phyloP scores from a whole-genome alignment of 2,113 vertebrate genomes.

The Lanius collurio region DNA sequence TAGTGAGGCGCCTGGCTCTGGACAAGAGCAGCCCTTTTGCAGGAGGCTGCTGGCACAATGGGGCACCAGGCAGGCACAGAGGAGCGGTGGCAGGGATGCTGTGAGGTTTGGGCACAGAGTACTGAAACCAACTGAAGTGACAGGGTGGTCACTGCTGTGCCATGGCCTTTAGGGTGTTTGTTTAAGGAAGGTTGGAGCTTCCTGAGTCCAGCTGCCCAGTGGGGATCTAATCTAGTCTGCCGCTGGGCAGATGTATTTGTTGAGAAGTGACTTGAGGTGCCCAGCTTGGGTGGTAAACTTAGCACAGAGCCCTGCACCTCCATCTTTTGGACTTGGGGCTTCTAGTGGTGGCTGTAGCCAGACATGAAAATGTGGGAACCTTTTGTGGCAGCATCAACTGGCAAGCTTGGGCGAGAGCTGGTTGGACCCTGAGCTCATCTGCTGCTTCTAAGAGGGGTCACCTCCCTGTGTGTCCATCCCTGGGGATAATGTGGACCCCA shows the following conservation, averaged over 20 bases:
- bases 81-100: background rate
- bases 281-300: background rate
- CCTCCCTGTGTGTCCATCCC: accelerated
- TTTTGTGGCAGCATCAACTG: background rate
- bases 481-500: background rate
- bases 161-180: background rate
- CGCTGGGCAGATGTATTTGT: background rate
- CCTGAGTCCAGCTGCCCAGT: accelerated
- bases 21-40: background rate
- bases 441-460: background rate
- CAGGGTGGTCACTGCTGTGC: background rate
- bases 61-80: accelerated
- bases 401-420: background rate
- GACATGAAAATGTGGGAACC: background rate
- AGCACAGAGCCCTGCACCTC: background rate
- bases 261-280: background rate
- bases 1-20: constrained; percentile 16
- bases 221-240: background rate
- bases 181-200: background rate
- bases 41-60: background rate
- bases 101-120: background rate
- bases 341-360: background rate
- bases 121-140: background rate
- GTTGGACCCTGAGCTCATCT: background rate
- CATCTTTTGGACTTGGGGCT: background rate